Conservation (phyloP, 2,113 vertebrate species). For the Galbula dea region DNA sequence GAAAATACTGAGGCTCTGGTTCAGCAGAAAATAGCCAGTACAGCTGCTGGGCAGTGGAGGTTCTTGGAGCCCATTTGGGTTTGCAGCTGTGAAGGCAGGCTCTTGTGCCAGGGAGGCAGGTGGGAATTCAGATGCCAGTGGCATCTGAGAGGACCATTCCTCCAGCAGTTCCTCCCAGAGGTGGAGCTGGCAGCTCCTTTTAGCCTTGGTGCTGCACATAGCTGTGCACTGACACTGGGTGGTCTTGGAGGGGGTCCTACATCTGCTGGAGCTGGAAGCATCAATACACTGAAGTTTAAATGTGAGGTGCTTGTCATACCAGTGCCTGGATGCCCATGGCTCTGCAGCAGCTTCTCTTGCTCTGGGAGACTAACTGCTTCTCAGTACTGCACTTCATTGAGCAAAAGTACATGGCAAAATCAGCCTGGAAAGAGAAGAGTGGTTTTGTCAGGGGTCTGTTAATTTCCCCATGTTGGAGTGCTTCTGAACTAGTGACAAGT, state of each 20-base stretch:
- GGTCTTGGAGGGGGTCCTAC: neutral
- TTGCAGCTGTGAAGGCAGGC: conserved; percentile 39
- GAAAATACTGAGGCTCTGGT: neutral
- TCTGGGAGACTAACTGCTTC: neutral
- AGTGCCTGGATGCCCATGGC: neutral
- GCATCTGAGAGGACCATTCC: neutral
- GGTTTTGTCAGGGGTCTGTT: neutral
- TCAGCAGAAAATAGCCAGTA: conserved; percentile 42
- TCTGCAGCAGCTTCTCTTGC: neutral
- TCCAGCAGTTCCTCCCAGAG: conserved; percentile 14
- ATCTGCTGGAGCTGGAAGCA: neutral
- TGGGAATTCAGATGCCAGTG: neutral
- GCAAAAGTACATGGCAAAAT: neutral
- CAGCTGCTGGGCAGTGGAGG: conserved; percentile 10
- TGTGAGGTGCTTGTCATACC: neutral
- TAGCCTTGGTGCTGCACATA: neutral
- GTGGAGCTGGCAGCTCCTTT: neutral
- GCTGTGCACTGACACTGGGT: neutral
- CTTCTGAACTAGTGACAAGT: neutral
- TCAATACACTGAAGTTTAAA: neutral
- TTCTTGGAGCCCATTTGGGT: neutral
- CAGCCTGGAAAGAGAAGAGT: neutral
- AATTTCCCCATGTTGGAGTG: neutral
- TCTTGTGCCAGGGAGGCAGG: neutral
- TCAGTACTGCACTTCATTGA: neutral